Evolutionary conservation across 1,140 invertebrate species (phyloP).

Genomic region (Glomeris maerens): DNA sequence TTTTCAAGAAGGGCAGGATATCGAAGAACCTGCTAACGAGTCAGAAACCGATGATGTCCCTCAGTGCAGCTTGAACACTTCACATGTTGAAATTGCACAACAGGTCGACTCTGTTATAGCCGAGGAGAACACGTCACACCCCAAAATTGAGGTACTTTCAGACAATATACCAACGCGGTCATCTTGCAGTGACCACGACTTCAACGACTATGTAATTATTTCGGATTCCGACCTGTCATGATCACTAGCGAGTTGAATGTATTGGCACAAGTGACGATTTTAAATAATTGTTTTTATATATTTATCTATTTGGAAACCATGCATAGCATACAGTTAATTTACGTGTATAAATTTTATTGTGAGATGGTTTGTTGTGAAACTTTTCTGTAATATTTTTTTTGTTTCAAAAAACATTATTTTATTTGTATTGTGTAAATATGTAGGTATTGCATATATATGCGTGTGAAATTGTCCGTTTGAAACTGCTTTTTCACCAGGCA

Average conservation of each 20-base stretch:
- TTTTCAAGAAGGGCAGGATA: too few species aligned
- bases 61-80: too few species aligned
- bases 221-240: slow-evolving; percentile 1
- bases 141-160: too few species aligned
- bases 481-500: not conserved
- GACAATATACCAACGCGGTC: too few species aligned
- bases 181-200: not conserved
- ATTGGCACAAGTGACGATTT: not conserved
- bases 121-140: too few species aligned
- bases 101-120: too few species aligned
- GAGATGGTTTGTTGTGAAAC: not conserved
- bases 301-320: not conserved
- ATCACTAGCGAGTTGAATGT: not conserved
- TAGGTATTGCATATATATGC: not conserved
- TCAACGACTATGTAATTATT: not conserved
- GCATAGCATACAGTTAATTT: not conserved
- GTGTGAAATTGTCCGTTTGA: too few species aligned
- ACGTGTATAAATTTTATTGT: not conserved
- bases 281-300: not conserved
- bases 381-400: not conserved
- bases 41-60: too few species aligned
- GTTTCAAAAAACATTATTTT: not conserved
- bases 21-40: too few species aligned
- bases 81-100: too few species aligned
- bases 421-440: not conserved